Evolutionary conservation across 2,113 vertebrate genomes (phyloP).

Genomic region (Phyllostomus hastatus): DNA sequence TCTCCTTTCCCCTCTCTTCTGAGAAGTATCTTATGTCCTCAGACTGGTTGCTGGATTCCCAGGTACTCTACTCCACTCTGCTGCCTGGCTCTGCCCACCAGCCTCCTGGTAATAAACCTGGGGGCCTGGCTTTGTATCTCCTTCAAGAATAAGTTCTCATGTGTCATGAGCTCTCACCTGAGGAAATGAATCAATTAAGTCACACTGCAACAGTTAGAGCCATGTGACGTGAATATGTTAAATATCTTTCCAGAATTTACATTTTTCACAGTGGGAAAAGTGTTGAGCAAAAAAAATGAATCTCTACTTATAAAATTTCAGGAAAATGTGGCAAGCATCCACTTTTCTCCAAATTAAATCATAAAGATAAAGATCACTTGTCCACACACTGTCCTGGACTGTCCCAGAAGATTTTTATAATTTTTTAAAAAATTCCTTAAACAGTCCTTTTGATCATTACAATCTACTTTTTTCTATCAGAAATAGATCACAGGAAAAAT

Average conservation of each 20-base stretch:
- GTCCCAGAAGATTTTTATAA: neutral
- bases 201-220: neutral
- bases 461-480: neutral
- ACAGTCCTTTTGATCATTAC: neutral
- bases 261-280: neutral
- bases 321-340: neutral
- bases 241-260: neutral
- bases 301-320: neutral
- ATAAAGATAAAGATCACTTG: neutral
- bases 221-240: too few relatives aligned
- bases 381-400: neutral
- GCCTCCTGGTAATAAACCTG: neutral
- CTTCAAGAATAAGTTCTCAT: neutral
- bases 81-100: neutral
- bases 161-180: neutral
- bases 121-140: neutral
- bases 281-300: neutral
- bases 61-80: neutral
- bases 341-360: neutral
- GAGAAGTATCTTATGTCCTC: neutral
- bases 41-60: neutral
- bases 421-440: neutral
- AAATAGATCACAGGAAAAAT: neutral
- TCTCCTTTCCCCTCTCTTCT: neutral
- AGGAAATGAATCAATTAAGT: neutral